A percentile compares a stretch with the other conserved stretches of the same genome.
These are phyloP conservation scores for Polyommatus iphigenia DNA, from an alignment of 2,888 invertebrate species.

Conservation along the genomic window DNA sequence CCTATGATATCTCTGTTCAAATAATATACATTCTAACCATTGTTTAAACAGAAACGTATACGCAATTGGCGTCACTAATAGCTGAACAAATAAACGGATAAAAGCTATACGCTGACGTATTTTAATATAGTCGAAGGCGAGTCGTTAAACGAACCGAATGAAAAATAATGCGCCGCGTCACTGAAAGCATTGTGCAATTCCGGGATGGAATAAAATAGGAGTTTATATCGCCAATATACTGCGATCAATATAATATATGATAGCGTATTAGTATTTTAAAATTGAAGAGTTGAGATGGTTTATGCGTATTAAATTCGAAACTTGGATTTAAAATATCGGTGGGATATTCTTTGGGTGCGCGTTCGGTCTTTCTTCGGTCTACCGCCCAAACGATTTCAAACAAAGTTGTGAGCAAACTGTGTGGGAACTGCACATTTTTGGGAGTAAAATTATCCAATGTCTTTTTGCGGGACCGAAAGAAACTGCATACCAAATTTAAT, in stretches of 20 bases:
- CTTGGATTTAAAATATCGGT: background rate
- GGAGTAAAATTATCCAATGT: no score
- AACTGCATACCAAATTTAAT: no score
- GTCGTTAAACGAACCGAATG: conserved; percentile 55
- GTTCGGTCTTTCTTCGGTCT: no score
- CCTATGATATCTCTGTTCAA: background rate
- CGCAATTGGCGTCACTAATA: background rate
- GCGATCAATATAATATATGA: background rate
- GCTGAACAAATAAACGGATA: conserved; percentile 19
- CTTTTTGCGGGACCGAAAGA: no score
- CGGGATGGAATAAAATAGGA: conserved; percentile 45
- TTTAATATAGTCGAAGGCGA: conserved; percentile 52
- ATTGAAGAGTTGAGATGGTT: background rate
- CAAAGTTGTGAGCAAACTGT: no score
- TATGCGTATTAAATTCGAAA: background rate
- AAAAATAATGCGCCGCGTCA: conserved; percentile 55
- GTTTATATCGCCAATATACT: conserved; percentile 49
- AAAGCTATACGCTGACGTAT: conserved; percentile 44
- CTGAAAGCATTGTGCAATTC: conserved; percentile 44
- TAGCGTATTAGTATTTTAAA: background rate
- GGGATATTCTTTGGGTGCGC: no score
- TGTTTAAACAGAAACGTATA: background rate
- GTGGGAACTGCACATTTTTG: no score
- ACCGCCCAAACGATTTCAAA: no score
- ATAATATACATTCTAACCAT: background rate